Evolutionary conservation across 2,888 invertebrate genomes (phyloP).

Genomic region (Caenorhabditis macrosperma): DNA sequence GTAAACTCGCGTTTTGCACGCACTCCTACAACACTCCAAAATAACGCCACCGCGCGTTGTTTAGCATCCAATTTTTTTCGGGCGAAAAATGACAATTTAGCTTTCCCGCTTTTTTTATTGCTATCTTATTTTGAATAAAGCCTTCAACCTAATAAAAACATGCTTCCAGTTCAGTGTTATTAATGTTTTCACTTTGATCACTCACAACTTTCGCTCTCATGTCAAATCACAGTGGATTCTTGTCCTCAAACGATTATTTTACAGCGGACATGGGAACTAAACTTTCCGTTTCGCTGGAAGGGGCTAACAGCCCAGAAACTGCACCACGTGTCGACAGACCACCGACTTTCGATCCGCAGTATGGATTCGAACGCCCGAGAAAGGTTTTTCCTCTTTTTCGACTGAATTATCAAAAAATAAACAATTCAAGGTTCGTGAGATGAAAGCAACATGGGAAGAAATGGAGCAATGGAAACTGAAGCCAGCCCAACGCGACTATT

Average conservation of each 20-base stretch:
- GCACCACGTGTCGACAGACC: constrained; percentile 78
- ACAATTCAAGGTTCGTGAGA: constrained; percentile 62
- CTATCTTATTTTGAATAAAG: too few relatives aligned
- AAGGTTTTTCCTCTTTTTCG: constrained; percentile 59
- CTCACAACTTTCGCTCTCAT: too few relatives aligned
- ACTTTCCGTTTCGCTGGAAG: constrained; percentile 75
- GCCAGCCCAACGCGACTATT: constrained; percentile 78
- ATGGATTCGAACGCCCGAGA: constrained; percentile 75
- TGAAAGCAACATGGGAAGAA: constrained; percentile 73
- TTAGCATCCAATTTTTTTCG: constrained; percentile 19
- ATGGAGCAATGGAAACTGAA: constrained; percentile 76
- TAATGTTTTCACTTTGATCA: too few relatives aligned
- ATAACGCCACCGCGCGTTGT: constrained; percentile 16
- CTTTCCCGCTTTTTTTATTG: constrained; percentile 1
- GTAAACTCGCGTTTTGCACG: constrained; percentile 56
- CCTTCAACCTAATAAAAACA: too few relatives aligned
- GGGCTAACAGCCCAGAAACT: constrained; percentile 72
- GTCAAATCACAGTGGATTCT: too few relatives aligned
- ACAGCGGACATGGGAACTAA: constrained; percentile 74
- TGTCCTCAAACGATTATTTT: background rate
- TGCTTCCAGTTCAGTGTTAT: too few relatives aligned
- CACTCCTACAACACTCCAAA: constrained; percentile 43
- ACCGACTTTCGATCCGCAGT: constrained; percentile 79
- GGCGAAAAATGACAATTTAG: constrained; percentile 19
- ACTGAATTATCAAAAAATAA: background rate